These are phyloP conservation scores for Mechanitis mazaeus DNA, from an alignment of 2,888 invertebrate genomes.

Conservation along the genomic window DNA sequence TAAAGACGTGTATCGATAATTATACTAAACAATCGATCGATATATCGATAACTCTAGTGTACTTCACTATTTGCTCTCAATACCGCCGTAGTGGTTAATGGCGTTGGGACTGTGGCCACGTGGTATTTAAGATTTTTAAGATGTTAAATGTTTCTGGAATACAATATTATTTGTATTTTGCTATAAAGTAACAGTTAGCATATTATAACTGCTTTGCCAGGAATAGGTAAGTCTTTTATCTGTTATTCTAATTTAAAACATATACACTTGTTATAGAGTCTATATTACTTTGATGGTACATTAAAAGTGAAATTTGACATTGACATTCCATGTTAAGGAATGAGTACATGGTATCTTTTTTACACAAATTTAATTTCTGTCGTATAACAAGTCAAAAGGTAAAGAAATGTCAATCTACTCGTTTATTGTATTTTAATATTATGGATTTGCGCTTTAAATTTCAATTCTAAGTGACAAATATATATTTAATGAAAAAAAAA, in stretches of 20 bases:
- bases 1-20: slow-evolving; percentile 34
- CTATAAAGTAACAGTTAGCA: slow-evolving; percentile 47
- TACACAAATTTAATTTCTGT: too few relatives aligned
- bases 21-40: neutral
- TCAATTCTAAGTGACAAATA: too few relatives aligned
- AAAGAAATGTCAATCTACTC: too few relatives aligned
- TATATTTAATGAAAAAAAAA: too few relatives aligned
- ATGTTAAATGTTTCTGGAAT: slow-evolving; percentile 47
- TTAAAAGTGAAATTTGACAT: slow-evolving; percentile 1
- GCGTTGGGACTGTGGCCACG: slow-evolving; percentile 35
- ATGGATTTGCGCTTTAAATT: too few relatives aligned
- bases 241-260: slow-evolving; percentile 11
- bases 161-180: slow-evolving; percentile 54
- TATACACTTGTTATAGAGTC: neutral
- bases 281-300: neutral
- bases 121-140: slow-evolving; percentile 31
- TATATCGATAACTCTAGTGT: slow-evolving; percentile 33
- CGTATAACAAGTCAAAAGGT: too few relatives aligned
- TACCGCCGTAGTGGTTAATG: slow-evolving; percentile 27
- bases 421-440: too few relatives aligned
- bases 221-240: slow-evolving; percentile 28
- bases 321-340: neutral
- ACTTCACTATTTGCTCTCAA: slow-evolving; percentile 37
- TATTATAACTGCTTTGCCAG: slow-evolving; percentile 8
- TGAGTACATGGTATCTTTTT: too few relatives aligned